Base-by-base conservation (phyloP, 1,140 invertebrate genomes). In the Lordiphosa mommai region DNA sequence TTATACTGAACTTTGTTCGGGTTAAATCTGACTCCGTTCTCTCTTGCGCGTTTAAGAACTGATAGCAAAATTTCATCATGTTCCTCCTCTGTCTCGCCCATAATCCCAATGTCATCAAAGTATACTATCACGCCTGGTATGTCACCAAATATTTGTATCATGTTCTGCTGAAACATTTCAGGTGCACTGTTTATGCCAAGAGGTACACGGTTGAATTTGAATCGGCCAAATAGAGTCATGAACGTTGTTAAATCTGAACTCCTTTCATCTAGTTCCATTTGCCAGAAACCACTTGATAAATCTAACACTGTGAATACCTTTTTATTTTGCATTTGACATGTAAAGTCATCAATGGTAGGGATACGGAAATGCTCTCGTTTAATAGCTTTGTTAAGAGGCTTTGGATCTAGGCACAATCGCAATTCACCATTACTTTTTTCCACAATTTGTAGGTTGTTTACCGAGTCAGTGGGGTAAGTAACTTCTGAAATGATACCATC, bases 91-190 rank as follows among this genome's bases (percentile, higher is more conserved):
- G 8, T 33, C 16, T 41, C 20, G 2, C 14, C 36, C n/a, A 6
- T 27, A n/a, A 52, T 40, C 23, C 23, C 27, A 4, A 43, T 32
- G 7, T 53, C 34, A 9, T 40, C 48, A 17, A 51, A 51, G 12
- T 51, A 51, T 13, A 29, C 34, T 9, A 51, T 38, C 8, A 38
- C 34, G 38, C 27, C 34, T 13, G 20, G 34, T 10, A 51, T 20
- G 20, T 37, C 34, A 1, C 20, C 48, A 34, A 17, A 50, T 37
- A 29, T 29, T 37, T 38, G n/a, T n/a, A n/a, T n/a, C n/a, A n/a
- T n/a, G n/a, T n/a, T n/a, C n/a, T n/a, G n/a, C n/a, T 37, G 17
- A 5, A 50, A 38, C 17, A 38, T 50, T 38, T 37, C 13, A 20
- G 23, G 23, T 3, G 16, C 16, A 17, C 3, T 17, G 16, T 17